Evolutionary conservation across 1,140 invertebrate genomes (phyloP), one percentile per base, ranked within the genome.

Genomic region (Drosophila erecta): DNA sequence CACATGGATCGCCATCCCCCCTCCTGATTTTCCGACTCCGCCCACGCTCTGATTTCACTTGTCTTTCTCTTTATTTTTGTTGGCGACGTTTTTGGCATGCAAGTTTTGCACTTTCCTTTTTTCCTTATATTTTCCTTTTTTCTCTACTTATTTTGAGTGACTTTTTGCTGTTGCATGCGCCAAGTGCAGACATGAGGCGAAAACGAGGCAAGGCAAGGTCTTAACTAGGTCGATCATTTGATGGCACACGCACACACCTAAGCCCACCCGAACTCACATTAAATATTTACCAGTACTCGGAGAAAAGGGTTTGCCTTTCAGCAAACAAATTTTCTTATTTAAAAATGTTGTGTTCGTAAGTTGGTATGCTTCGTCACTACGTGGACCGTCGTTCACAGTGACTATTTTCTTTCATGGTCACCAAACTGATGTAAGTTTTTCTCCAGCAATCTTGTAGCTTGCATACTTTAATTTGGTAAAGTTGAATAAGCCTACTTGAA

Each of bases 201-300:
- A 67, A 66, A 69, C 61, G 66, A 46, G 62, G 41, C 66, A 43
- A 41, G 76, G 49, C 67, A 72, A 76, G 57, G 24, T 53, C 64
- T 66, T 57, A 81, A 87, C 64, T 86, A 87, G 83, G 83, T 86
- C 78, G 62, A 78, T 78, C 56, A 67, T 81, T 76, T 73, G 59
- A 41, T 81, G 69, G 60, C 55, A 40, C 60, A 86, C 56, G 22
- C 49, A 43, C 43, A 56, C 15, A 40, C 43, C 49, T 56, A 47
- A 37, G 43, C 17, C 43, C 20, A 49, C 35, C 57, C 12, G 24
- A 49, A 17, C 44, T 22, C 38, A 50, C 43, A 50, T 47, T 33
- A 58, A 17, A 38, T 58, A 44, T 72, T 58, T 37, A 40, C 64
- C 37, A 65, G 5, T 60, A 65, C 44, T 14, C 11, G n/a, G n/a